Base-by-base conservation (phyloP, 2,888 invertebrate species). In the Mimachlamys varia region DNA sequence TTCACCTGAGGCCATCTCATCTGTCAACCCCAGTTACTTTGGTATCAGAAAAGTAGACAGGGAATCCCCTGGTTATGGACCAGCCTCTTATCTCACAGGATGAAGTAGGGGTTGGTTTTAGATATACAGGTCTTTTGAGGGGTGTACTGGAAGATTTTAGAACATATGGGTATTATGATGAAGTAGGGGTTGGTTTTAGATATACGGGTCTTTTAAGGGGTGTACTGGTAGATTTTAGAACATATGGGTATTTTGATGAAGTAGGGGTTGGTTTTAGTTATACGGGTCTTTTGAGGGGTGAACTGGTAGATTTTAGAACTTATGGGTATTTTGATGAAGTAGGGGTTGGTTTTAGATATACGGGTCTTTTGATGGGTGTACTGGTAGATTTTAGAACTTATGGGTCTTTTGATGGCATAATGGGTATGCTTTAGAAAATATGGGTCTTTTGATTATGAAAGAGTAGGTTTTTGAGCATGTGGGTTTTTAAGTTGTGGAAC, bases 1-100 rank as follows among this genome's bases (percentile, higher is more conserved):
- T 33, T 76, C 76, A 76, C 76, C 76, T 76, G 76, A 76, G 76
- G 76, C 76, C 76, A 76, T 33, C 33, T 76, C 33, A 2, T 76
- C 76, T 76, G 76, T 76, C 76, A 19, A 76, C 27, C 76, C 27
- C 76, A 7, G 27, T 76, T 76, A 76, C 27, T 76, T 76, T 76
- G 4, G 33, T 33, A 33, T 27, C 13, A 22, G 19, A 76, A 76
- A 76, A 33, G 76, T 33, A 76, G 76, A 53, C 12, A 12, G 19
- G 62, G 7, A 62, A n/a, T 62, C 17, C 5, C 13, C 33, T 33
- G 33, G 27, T 76, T 76, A 76, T 76, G 27, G 33, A 76, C 27
- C 27, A 76, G 76, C 27, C 13, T 58, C n/a, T 58, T 58, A 58
- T 58, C n/a, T 22, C 13, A 27, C 76, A 10, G 15, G 1, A 19